A percentile compares a stretch with the other conserved stretches of the same genome.
Evolutionary conservation across 1,140 invertebrate genomes (phyloP).

Genomic region (Drosophila repleta): DNA sequence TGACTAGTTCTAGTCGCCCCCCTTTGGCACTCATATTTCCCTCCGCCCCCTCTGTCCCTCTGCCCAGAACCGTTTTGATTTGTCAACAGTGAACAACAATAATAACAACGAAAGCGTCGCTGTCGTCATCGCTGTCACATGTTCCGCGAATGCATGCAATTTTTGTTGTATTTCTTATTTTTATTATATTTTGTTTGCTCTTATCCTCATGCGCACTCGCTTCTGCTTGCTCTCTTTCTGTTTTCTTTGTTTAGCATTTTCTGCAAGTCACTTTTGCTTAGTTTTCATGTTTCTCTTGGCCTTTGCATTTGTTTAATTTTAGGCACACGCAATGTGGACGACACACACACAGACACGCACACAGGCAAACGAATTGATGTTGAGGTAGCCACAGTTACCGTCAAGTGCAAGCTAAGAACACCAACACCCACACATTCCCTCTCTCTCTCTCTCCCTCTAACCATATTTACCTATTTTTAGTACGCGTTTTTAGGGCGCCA

Average conservation of each 20-base stretch:
- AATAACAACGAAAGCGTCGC: conserved; percentile 14
- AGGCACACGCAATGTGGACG: conserved; percentile 52
- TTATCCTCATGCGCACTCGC: conserved; percentile 5
- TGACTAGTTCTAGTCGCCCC: conserved; percentile 19
- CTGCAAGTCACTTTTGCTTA: conserved; percentile 47
- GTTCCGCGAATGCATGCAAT: conserved; percentile 56
- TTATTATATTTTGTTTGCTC: conserved; percentile 25
- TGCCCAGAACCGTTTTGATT: conserved; percentile 23
- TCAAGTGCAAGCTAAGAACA: conserved; percentile 71
- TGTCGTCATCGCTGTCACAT: conserved; percentile 68
- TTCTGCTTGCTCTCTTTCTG: conserved; percentile 6
- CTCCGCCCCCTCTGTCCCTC: neutral
- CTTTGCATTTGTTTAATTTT: conserved; percentile 51
- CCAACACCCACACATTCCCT: neutral
- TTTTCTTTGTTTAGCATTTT: conserved; percentile 56
- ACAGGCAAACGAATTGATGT: conserved; percentile 56
- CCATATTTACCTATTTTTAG: conserved; percentile 37
- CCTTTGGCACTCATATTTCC: conserved; percentile 18
- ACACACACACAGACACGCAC: conserved; percentile 31
- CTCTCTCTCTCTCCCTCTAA: neutral
- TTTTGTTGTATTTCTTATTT: conserved; percentile 8
- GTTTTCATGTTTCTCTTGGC: conserved; percentile 30
- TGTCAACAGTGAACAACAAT: conserved; percentile 37
- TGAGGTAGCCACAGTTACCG: conserved; percentile 68
- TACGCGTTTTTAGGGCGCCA: conserved; percentile 47